Evolutionary conservation across 2,113 vertebrate species (phyloP), one percentile per base, ranked within the genome.

Genomic region (Argyrosomus japonicus): DNA sequence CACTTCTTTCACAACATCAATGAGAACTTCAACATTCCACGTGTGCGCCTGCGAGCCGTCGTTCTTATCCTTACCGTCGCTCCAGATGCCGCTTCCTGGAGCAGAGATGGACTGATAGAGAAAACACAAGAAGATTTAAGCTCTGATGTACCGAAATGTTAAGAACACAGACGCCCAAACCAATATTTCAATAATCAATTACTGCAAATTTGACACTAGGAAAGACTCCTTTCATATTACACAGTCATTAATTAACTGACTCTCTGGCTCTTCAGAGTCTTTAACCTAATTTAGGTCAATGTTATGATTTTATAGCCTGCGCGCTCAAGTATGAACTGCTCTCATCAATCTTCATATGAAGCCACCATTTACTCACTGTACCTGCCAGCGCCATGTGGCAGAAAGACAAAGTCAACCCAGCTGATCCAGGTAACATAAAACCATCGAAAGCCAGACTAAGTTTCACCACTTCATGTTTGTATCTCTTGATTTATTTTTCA

Each of bases 21-120:
- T 99, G 76, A 99, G 95, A 87, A 99, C 97, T 91, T 99, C 98
- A 2, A 99, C 98, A 82, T 99, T 99, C 98, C 98, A 99, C 1
- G 97, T 98, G 89, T 98, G 98, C 14, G 95, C 95, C 95, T 99
- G 98, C 12, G 97, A 95, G 60, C 97, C 95, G 1, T 99, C 98
- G 27, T 95, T 99, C 93, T 99, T 99, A 94, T 99, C 98, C 77
- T 99, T 99, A 6, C 98, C 98, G 43, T 99, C 98, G 82, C 98
- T 99, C 98, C 98, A 99, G 92, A 99, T 99, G 17, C 98, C 97
- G 93, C 97, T 98, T 67, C 98, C 98, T 87, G 98, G 98, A 91
- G 97, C 96, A 69, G 97, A 97, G 88, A 99, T 99, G 58, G 97
- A 98, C 98, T 99, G 71, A 1, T 47, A 68, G 43, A 81, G 48